Percentiles rank a stretch among this genome's conserved stretches.
Evolutionary conservation across 35 echinoderm and acorn worm species (phyloP).

Genomic region (Acanthaster planci): DNA sequence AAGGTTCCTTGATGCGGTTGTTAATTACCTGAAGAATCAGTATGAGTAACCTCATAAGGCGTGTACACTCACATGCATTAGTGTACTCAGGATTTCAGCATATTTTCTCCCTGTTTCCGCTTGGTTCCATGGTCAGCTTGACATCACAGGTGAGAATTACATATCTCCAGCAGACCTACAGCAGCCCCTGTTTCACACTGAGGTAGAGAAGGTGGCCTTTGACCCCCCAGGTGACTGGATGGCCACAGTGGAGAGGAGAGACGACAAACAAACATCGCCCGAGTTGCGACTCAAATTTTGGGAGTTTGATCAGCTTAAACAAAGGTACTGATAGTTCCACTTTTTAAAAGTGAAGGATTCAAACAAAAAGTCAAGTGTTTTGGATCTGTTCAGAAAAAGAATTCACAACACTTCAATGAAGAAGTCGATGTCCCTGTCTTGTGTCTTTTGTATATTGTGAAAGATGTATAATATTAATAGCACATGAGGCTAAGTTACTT

Average conservation of each 20-base stretch:
- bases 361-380: not conserved
- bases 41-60: no score
- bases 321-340: constrained; percentile 44
- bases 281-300: constrained; percentile 93
- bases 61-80: no score
- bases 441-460: no score
- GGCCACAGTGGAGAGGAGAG: constrained; percentile 76
- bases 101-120: no score
- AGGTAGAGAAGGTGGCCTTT: constrained; percentile 77
- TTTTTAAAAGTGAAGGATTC: no score
- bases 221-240: constrained; percentile 68
- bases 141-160: constrained; percentile 68
- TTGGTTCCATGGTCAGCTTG: not conserved
- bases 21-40: no score
- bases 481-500: no score
- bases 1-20: no score
- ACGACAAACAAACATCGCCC: constrained; percentile 50
- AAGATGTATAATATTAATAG: no score
- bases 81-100: no score
- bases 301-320: constrained; percentile 74
- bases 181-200: constrained; percentile 75
- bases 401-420: no score
- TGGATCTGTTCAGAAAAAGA: no score
- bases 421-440: not conserved
- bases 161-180: constrained; percentile 63